A percentile compares a stretch with the other conserved stretches of the same genome.
phyloP scores from a whole-genome alignment of 2,888 invertebrate species.

The Oscheius sp. region DNA sequence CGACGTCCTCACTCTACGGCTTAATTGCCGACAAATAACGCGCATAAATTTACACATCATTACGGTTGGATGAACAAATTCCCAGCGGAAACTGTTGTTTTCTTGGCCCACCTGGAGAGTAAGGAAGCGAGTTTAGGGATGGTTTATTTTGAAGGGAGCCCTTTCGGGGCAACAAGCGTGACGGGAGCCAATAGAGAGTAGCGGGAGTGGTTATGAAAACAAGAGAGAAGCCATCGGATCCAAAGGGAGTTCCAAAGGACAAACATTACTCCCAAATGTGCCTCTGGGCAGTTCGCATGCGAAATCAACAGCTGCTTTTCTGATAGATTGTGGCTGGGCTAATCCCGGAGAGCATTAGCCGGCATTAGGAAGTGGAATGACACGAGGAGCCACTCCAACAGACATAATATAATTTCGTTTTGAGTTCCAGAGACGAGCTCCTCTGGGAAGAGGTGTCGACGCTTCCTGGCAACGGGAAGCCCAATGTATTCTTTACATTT shows the following conservation, averaged over 20 bases:
- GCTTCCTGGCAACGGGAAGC: constrained; percentile 13
- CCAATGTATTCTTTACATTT: not conserved
- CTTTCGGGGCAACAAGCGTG: not conserved
- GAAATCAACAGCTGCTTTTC: constrained; percentile 27
- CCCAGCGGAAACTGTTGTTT: not conserved
- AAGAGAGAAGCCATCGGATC: constrained; percentile 8
- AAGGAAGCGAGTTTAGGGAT: not conserved
- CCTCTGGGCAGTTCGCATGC: not conserved
- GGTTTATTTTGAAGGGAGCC: not conserved
- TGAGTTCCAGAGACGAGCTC: too few species aligned
- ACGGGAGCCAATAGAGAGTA: not conserved
- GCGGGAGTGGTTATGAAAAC: not conserved
- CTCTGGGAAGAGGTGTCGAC: not conserved
- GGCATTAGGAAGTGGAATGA: constrained; percentile 26
- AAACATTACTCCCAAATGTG: constrained; percentile 14
- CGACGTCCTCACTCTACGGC: not conserved
- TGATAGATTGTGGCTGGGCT: constrained; percentile 23
- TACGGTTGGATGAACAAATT: constrained; percentile 4
- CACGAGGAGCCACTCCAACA: constrained; percentile 21
- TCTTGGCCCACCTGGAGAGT: not conserved
- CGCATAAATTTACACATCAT: constrained; percentile 29
- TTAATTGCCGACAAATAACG: constrained; percentile 25
- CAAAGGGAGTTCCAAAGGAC: not conserved
- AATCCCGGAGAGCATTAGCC: constrained; percentile 20
- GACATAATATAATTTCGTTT: constrained; percentile 17